Conservation (phyloP, 2,797 vertebrate genomes). For the Phrynocephalus guinanensis region DNA sequence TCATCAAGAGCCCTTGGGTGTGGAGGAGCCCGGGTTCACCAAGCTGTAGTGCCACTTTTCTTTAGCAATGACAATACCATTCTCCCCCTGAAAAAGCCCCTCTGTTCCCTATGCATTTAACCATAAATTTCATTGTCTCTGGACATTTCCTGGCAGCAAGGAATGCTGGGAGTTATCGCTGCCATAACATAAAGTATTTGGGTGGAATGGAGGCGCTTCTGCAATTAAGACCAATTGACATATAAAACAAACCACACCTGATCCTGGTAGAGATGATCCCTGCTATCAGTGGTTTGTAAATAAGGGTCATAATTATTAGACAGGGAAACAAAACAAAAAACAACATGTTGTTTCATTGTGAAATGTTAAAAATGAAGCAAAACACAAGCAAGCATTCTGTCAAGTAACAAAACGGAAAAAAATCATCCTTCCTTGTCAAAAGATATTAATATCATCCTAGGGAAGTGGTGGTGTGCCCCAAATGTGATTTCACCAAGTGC, state of each 20-base stretch:
- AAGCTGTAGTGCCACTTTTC: background rate
- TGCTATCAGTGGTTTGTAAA: background rate
- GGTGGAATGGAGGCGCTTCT: background rate
- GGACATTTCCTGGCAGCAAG: background rate
- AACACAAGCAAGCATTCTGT: no score
- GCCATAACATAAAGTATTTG: background rate
- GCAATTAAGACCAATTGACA: background rate
- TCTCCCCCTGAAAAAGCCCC: background rate
- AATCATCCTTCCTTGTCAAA: no score
- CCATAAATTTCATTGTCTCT: background rate
- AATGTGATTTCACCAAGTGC: no score
- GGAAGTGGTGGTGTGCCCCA: no score
- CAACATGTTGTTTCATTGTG: no score
- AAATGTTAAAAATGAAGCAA: no score
- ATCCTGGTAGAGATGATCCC: background rate
- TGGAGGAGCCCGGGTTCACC: background rate
- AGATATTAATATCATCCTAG: no score
- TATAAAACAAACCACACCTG: background rate
- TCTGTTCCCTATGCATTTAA: background rate
- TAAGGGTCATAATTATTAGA: background rate
- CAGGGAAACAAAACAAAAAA: no score
- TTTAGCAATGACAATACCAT: background rate
- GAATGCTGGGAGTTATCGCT: background rate
- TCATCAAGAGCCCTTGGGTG: background rate
- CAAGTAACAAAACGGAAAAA: no score